Conservation (phyloP, 2,888 invertebrate genomes). For the Stegana nigrithorax region DNA sequence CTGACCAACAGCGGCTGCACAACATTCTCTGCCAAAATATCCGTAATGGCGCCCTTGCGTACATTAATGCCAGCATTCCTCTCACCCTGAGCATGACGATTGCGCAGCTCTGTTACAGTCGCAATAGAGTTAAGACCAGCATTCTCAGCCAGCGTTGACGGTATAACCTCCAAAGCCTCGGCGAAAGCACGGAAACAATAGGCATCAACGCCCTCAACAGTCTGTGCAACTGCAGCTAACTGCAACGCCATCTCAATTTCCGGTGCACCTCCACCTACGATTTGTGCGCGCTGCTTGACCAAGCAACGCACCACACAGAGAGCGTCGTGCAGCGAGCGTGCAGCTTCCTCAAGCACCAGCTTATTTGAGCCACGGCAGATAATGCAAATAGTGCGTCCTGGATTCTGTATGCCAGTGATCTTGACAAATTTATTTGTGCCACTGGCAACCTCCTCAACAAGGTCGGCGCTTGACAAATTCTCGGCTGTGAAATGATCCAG, state of each 20-base stretch:
- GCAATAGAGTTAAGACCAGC: slow-evolving; percentile 90
- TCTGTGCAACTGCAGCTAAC: slow-evolving; percentile 83
- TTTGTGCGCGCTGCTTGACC: slow-evolving; percentile 90
- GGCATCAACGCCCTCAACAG: slow-evolving; percentile 90
- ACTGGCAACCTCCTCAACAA: slow-evolving; percentile 93
- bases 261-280: slow-evolving; percentile 97
- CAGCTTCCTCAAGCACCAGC: slow-evolving; percentile 90
- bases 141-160: slow-evolving; percentile 91
- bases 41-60: slow-evolving; percentile 93
- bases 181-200: slow-evolving; percentile 97
- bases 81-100: slow-evolving; percentile 89
- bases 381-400: slow-evolving; percentile 92
- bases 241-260: slow-evolving; percentile 94
- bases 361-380: slow-evolving; percentile 89
- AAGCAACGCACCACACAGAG: slow-evolving; percentile 93
- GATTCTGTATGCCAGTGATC: slow-evolving; percentile 87
- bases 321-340: slow-evolving; percentile 92
- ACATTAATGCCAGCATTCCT: slow-evolving; percentile 95
- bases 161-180: slow-evolving; percentile 94
- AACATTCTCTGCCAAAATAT: slow-evolving; percentile 97
- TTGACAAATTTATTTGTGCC: slow-evolving; percentile 92
- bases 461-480: slow-evolving; percentile 89
- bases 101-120: slow-evolving; percentile 96
- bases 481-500: slow-evolving; percentile 96
- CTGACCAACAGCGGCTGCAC: slow-evolving; percentile 97